Base-by-base conservation (phyloP, 2,888 invertebrate species). In the Catonia carolina region DNA sequence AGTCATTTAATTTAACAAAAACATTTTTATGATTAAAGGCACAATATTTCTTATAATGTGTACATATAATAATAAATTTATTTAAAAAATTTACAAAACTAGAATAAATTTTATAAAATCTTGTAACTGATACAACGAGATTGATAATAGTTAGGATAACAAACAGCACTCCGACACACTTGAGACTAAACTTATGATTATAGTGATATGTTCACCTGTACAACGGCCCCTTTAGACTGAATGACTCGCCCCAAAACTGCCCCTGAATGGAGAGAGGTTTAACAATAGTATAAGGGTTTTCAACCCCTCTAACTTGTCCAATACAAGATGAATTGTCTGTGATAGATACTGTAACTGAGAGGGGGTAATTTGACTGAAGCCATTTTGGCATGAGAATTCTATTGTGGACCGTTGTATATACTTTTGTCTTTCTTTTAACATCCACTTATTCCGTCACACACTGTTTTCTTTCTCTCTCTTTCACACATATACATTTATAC, bases 291-390 rank as follows among this genome's bases (percentile, higher is more conserved):
- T 45, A 45, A 45, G 45, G 45, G 45, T 23, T 45, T 20, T 27
- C 23, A 20, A 22, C 45, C 45, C 45, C 45, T 22, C 45, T 22
- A 14, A 22, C n/a, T 45, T 45, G 45, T 45, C 45, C 45, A 27
- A 45, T 45, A 45, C 45, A 45, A 45, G 45, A 45, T 45, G 45
- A 45, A 45, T 45, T 22, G 45, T 45, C 27, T 27, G 22, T 27
- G 45, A 45, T 45, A 45, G 14, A 27, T 27, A 27, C 8, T 6
- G 5, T 27, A 27, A 6, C 8, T 6, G 8, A 45, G 45, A 45
- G 45, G 45, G 42, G 45, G 45, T 45, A 45, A 45, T 45, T 45
- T 45, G 45, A 45, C 45, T 45, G 45, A 27, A 27, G 45, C 45
- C 45, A 45, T 45, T 45, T 45, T 45, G 45, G 5, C 4, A 27